These are phyloP conservation scores for Agrypnus murinus DNA, from an alignment of 2,888 invertebrate genomes.

Conservation along the genomic window DNA sequence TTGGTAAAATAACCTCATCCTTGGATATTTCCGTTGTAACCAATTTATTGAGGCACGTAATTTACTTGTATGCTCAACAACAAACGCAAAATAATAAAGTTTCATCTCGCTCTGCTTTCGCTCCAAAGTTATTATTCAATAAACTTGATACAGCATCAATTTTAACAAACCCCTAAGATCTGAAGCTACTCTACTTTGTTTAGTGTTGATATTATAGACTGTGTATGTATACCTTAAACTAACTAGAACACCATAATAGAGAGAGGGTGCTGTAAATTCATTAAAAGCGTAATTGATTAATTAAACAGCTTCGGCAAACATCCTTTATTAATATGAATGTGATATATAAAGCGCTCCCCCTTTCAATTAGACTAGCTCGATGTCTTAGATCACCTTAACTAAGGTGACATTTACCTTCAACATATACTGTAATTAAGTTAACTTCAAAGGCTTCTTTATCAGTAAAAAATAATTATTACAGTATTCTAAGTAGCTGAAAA, in stretches of 20 bases:
- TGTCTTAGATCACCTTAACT: slow-evolving; percentile 28
- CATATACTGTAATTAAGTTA: too few species aligned
- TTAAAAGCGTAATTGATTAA: slow-evolving; percentile 63
- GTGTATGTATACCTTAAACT: slow-evolving; percentile 41
- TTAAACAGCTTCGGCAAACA: slow-evolving; percentile 62
- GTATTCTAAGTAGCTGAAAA: too few species aligned
- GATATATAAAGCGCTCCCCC: slow-evolving; percentile 48
- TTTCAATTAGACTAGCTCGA: slow-evolving; percentile 20
- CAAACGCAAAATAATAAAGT: slow-evolving; percentile 35
- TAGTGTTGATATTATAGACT: slow-evolving; percentile 26
- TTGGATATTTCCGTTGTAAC: slow-evolving; percentile 9
- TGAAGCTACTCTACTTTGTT: slow-evolving; percentile 36
- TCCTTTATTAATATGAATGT: slow-evolving; percentile 56
- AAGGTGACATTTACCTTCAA: slow-evolving; percentile 20
- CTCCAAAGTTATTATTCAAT: slow-evolving; percentile 37
- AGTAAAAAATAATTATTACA: too few species aligned
- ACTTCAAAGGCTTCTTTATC: too few species aligned
- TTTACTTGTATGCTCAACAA: slow-evolving; percentile 17
- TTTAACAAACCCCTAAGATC: slow-evolving; percentile 32
- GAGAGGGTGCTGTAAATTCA: slow-evolving; percentile 60
- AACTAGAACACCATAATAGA: slow-evolving; percentile 22
- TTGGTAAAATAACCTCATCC: slow-evolving; percentile 12
- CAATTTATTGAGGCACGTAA: slow-evolving; percentile 27
- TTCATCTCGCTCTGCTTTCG: slow-evolving; percentile 17
- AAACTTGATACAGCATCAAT: slow-evolving; percentile 37